Percentiles rank a stretch among this genome's conserved stretches.
phyloP scores from a whole-genome alignment of 2,113 vertebrate species.

The Triplophysa rosa region DNA sequence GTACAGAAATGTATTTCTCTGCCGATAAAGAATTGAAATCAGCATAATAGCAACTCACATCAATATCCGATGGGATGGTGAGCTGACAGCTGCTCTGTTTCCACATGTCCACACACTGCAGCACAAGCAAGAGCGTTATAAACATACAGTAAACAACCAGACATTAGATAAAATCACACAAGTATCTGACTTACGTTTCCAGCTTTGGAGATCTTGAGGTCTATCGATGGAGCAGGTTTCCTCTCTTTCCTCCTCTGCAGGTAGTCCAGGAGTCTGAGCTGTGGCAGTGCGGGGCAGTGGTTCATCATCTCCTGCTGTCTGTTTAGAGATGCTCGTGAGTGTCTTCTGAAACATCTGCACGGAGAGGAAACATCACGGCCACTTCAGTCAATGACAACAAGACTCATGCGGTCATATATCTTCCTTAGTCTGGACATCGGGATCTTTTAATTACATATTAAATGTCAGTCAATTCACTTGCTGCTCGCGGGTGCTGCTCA shows the following conservation, averaged over 20 bases:
- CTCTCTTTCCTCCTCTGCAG: conserved; percentile 94
- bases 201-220: conserved; percentile 98
- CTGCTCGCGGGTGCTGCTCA: too few species aligned
- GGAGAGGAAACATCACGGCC: conserved; percentile 1
- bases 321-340: conserved; percentile 90
- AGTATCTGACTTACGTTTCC: conserved; percentile 83
- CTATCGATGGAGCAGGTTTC: conserved; percentile 84
- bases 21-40: too few species aligned
- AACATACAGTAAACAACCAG: neutral
- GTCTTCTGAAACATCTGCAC: conserved; percentile 89
- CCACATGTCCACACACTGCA: conserved; percentile 97
- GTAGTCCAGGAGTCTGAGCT: conserved; percentile 91
- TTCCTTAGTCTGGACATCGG: too few species aligned
- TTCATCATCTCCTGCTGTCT: conserved; percentile 90
- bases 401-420: too few species aligned
- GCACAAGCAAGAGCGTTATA: neutral
- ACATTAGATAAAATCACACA: neutral
- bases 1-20: too few species aligned
- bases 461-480: too few species aligned
- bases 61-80: conserved; percentile 89
- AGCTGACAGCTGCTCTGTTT: conserved; percentile 89
- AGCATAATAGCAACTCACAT: conserved; percentile 80
- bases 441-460: too few species aligned
- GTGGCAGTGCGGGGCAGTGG: conserved; percentile 85
- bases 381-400: neutral